phyloP scores from a whole-genome alignment of 2,113 vertebrate species.

The Nettapus auritus region DNA sequence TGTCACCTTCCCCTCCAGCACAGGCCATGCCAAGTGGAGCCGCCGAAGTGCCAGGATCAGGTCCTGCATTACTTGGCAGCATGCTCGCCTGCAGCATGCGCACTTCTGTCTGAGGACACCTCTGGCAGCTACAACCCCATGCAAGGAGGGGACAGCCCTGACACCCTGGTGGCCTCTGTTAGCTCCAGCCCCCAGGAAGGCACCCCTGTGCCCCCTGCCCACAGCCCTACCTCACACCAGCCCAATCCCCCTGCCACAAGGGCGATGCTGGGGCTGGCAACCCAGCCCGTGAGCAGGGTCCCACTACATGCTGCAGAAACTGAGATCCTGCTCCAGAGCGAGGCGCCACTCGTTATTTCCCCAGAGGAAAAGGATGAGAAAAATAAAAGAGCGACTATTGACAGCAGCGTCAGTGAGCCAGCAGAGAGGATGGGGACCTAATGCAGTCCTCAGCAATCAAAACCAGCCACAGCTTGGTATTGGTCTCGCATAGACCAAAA shows the following conservation, averaged over 20 bases:
- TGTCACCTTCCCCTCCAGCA: neutral
- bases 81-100: accelerated
- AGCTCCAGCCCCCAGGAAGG: neutral
- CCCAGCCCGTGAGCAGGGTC: accelerated
- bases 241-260: neutral
- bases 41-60: neutral
- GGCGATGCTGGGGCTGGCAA: neutral
- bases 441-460: neutral
- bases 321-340: neutral
- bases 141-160: accelerated
- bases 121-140: accelerated
- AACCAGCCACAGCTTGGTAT: neutral
- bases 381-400: neutral
- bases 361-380: neutral
- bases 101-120: neutral
- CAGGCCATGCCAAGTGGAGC: neutral
- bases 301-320: neutral
- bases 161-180: accelerated
- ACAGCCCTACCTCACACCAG: neutral
- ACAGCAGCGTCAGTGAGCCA: neutral
- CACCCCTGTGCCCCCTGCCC: accelerated
- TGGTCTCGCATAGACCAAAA: neutral
- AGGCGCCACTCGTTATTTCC: neutral
- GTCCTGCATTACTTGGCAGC: neutral
- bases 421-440: slow-evolving; percentile 7